Evolutionary conservation across 2,113 vertebrate genomes (phyloP).

Genomic region (Strix uralensis): DNA sequence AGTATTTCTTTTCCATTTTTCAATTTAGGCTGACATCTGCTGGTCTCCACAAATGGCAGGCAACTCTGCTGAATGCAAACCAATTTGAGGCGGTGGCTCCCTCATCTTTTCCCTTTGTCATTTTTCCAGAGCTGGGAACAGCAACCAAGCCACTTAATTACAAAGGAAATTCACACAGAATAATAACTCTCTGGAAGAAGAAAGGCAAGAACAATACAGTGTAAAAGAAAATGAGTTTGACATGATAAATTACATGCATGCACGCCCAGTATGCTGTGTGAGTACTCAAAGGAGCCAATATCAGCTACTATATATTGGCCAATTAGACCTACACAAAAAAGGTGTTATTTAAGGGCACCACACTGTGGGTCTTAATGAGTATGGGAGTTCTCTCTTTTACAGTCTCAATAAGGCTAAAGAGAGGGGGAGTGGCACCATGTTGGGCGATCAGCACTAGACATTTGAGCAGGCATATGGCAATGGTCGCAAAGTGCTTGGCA

Average conservation of each 20-base stretch:
- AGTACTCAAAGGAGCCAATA: constrained; percentile 27
- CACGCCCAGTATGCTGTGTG: not conserved
- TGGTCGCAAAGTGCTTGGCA: not conserved
- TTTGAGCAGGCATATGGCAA: not conserved
- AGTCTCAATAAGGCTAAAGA: not conserved
- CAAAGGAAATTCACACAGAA: constrained; percentile 53
- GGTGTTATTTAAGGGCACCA: constrained; percentile 58
- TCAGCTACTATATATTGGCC: constrained; percentile 45
- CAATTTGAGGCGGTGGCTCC: not conserved
- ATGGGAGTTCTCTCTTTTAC: constrained; percentile 12
- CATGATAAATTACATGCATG: constrained; percentile 57
- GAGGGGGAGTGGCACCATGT: not conserved
- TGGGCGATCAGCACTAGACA: not conserved
- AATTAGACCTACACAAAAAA: constrained; percentile 67
- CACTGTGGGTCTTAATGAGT: constrained; percentile 38
- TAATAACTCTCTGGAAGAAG: constrained; percentile 59
- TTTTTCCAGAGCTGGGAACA: constrained; percentile 39
- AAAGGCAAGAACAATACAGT: constrained; percentile 39
- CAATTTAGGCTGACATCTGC: constrained; percentile 82
- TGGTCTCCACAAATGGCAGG: constrained; percentile 66
- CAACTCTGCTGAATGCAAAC: constrained; percentile 55
- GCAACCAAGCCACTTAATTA: constrained; percentile 57
- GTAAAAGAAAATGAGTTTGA: constrained; percentile 62
- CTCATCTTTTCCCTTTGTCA: constrained; percentile 62
- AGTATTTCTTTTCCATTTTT: constrained; percentile 65